Evolutionary conservation across 2,113 vertebrate genomes (phyloP), one percentile per base, ranked within the genome.

Genomic region (Piprites chloris): DNA sequence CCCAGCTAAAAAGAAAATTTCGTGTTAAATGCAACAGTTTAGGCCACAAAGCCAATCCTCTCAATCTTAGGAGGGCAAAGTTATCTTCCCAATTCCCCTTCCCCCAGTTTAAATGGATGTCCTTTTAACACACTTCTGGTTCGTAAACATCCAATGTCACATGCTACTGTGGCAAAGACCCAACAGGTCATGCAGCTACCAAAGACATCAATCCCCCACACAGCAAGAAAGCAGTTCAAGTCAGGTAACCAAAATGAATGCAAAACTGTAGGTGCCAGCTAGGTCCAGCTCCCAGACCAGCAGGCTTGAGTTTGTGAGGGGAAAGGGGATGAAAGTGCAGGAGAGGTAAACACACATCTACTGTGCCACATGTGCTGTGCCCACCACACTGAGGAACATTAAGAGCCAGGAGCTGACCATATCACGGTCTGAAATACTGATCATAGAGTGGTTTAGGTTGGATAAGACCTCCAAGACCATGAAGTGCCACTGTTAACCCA

Each of bases 341-440:
- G 9, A 67, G 58, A 35, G 27, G 52, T 75, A 27, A 81, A 61
- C 20, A 8, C 3, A 12, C 9, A 47, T 5, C 26, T 7, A 2
- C 50, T 21, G 21, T 2, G 23, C 83, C 10, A 12, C 0, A 1
- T 27, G 18, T 14, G 32, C 27, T n/a, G 24, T 9, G 6, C 33
- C 42, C 20, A n/a, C 17, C 11, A 10, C 0, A 0, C 32, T 42
- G 55, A 77, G 32, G 58, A 83, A 77, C 2, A 2, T 27, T 5
- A 53, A 58, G 35, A 85, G 37, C 14, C 42, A 75, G 35, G 3
- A 83, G 33, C 17, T 58, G 35, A 39, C 32, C n/a, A 35, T 32
- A 61, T 24, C 17, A 4, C 0, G 0, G 17, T 16, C 66, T 79
- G 55, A 90, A 86, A 69, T 16, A 30, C 14, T 1, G 8, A 63